Base-by-base conservation (phyloP, 2,797 vertebrate genomes). In the Sebastes glaucus region DNA sequence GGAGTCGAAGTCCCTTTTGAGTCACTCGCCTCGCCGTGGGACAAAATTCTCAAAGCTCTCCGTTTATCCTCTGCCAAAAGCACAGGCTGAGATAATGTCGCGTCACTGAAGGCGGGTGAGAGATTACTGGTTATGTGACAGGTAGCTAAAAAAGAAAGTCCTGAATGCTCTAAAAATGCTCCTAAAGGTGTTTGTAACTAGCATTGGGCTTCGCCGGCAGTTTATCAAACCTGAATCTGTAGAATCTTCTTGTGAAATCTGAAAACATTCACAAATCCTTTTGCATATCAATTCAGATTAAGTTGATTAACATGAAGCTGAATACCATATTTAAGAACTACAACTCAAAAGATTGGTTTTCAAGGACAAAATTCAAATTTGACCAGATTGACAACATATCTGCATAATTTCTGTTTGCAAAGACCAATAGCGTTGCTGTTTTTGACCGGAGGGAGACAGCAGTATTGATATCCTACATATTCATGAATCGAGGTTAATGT, bases 51-150 rank as follows among this genome's bases (percentile, higher is more conserved):
- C 55, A 75, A 56, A 71, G 69, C 53, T 23, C 35, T 46, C 30
- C 6, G n/a, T 83, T 85, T 55, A 91, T 83, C 72, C 18, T 11
- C 56, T 52, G 77, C 60, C 84, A 78, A 68, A 69, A 61, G 70
- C 71, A 22, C 61, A 71, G 49, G 68, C 61, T 73, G 80, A 62
- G 69, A 84, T 67, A 53, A 7, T 49, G 67, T 69, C 60, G 56
- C 63, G 28, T 77, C 72, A 78, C 46, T 25, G 65, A 46, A 30
- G 71, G 66, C 4, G 18, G 35, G 30, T 38, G 62, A 60, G 38
- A 59, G 78, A 83, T 81, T 62, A 81, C 46, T 53, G 65, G 72
- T 64, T 25, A n/a, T 64, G 14, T 5, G 23, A 30, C 52, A 59
- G 53, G 32, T 68, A 60, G 32, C 10, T 20, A 28, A 32, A 61